Evolutionary conservation across 37 sponge, comb jelly and placozoan genomes (phyloP).

Genomic region (Beroe ovata): DNA sequence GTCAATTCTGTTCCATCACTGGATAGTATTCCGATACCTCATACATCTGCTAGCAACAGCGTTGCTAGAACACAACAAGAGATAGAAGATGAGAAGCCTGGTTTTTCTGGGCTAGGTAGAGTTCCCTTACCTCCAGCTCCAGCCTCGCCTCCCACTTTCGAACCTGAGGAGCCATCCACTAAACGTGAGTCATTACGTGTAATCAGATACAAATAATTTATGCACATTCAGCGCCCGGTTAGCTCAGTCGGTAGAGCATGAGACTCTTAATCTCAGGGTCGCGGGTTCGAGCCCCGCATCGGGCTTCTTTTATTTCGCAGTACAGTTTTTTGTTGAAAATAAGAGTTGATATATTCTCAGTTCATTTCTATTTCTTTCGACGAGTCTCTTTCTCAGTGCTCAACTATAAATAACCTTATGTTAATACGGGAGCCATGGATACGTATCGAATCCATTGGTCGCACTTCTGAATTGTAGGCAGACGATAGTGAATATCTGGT

Average conservation of each 20-base stretch:
- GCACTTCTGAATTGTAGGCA: too few relatives aligned
- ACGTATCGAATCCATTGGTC: too few relatives aligned
- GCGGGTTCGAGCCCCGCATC: conserved; percentile 99
- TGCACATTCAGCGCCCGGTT: conserved; percentile 76
- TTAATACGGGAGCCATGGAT: too few relatives aligned
- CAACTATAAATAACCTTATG: too few relatives aligned
- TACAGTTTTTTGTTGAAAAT: too few relatives aligned
- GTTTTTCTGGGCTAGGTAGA: background rate
- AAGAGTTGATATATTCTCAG: too few relatives aligned
- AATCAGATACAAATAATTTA: too few relatives aligned
- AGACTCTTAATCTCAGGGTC: conserved; percentile 99
- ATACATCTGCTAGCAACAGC: background rate
- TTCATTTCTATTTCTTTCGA: too few relatives aligned
- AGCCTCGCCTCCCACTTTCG: background rate
- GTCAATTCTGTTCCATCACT: conserved; percentile 4
- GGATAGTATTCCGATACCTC: conserved; percentile 20
- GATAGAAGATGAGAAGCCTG: background rate
- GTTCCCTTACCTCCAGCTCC: conserved; percentile 29
- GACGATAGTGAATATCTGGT: too few relatives aligned
- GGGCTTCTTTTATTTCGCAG: conserved; percentile 79
- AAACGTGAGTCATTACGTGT: conserved; percentile 52
- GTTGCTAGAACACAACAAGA: background rate
- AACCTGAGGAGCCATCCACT: background rate
- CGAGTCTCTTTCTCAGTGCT: too few relatives aligned
- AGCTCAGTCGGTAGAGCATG: conserved; percentile 99